phyloP scores from a whole-genome alignment of 1,140 invertebrate species.

The Calephelis nemesis region DNA sequence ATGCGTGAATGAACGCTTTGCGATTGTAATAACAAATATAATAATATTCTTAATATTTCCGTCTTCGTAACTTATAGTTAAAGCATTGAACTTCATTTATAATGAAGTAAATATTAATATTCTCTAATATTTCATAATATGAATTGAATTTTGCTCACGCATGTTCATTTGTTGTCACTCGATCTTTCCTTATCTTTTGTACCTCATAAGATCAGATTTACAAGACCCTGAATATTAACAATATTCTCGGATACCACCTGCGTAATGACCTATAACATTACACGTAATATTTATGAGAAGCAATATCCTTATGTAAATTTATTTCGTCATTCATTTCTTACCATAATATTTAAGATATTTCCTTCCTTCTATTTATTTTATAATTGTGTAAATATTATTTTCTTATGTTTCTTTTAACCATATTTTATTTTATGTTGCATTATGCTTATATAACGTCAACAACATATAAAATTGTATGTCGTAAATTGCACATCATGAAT shows the following conservation, averaged over 20 bases:
- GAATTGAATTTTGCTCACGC: conserved; percentile 48
- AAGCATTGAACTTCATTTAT: conserved; percentile 12
- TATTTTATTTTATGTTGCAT: too few species aligned
- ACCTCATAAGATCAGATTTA: conserved; percentile 47
- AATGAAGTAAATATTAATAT: conserved; percentile 2
- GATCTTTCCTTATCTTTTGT: conserved; percentile 60
- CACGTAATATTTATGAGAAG: conserved; percentile 33
- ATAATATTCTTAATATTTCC: conserved; percentile 24
- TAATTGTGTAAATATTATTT: neutral
- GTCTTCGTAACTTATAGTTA: neutral
- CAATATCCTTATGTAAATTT: conserved; percentile 15
- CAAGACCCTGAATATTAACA: conserved; percentile 45
- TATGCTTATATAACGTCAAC: too few species aligned
- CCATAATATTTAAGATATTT: neutral
- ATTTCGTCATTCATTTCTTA: conserved; percentile 1
- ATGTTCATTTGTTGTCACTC: conserved; percentile 70
- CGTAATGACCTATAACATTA: conserved; percentile 35
- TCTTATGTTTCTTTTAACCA: too few species aligned
- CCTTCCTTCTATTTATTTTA: too few species aligned
- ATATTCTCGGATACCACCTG: conserved; percentile 33
- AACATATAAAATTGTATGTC: neutral
- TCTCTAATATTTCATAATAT: conserved; percentile 2
- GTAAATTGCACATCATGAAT: neutral
- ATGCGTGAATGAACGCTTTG: neutral
- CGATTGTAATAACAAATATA: too few species aligned